phyloP scores from a whole-genome alignment of 1,140 invertebrate genomes.

The Bombus confusus region DNA sequence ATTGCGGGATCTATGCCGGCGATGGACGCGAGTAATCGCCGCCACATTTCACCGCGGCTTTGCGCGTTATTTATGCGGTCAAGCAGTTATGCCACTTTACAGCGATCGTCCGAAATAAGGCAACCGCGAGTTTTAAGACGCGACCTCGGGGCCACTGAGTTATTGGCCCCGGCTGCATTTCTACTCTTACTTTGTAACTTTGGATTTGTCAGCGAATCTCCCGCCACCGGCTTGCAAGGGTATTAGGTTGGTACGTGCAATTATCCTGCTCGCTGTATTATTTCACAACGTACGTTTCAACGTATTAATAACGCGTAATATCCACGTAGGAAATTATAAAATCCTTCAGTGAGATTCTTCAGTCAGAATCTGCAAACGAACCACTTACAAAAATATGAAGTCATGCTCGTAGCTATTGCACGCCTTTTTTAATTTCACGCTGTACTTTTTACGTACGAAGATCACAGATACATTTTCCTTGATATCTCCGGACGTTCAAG shows the following conservation, averaged over 20 bases:
- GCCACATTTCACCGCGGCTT: constrained; percentile 59
- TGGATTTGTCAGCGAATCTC: constrained; percentile 1
- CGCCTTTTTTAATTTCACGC: no score
- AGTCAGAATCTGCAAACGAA: no score
- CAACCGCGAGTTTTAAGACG: constrained; percentile 47
- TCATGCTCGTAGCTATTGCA: background rate
- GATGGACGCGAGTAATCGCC: constrained; percentile 62
- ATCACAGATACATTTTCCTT: no score
- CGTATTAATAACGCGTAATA: background rate
- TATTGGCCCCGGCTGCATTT: constrained; percentile 37
- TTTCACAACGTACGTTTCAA: background rate
- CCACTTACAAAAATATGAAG: no score
- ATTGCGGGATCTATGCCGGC: constrained; percentile 57
- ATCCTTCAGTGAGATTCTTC: no score
- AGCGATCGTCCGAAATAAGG: constrained; percentile 54
- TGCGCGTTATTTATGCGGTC: constrained; percentile 59
- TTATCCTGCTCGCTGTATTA: background rate
- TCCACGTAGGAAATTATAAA: no score
- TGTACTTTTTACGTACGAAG: no score
- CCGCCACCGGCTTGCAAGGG: background rate
- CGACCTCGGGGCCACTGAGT: constrained; percentile 8
- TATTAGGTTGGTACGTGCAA: constrained; percentile 18
- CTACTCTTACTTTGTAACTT: constrained; percentile 28
- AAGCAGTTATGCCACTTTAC: constrained; percentile 65
- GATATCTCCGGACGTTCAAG: no score